Evolutionary conservation across 1,140 invertebrate genomes (phyloP).

Genomic region (Drosophila kikkawai): DNA sequence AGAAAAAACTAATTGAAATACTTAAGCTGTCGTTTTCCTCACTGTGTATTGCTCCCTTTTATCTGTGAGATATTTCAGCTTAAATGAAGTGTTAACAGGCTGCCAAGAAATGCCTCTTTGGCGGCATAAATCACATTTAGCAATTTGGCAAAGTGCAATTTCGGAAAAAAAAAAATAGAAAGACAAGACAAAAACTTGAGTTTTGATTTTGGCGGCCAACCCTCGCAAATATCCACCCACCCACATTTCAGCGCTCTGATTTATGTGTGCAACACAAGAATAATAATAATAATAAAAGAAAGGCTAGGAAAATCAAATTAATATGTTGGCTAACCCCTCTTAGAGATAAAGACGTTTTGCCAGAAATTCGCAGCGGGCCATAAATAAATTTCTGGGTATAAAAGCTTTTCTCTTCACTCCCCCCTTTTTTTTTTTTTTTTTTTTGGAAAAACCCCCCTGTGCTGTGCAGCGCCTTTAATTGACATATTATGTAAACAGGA

Average conservation of each 20-base stretch:
- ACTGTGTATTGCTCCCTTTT: slow-evolving; percentile 15
- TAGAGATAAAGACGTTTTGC: slow-evolving; percentile 16
- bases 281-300: slow-evolving; percentile 10
- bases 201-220: slow-evolving; percentile 39
- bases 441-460: slow-evolving; percentile 2
- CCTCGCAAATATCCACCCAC: slow-evolving; percentile 12
- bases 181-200: slow-evolving; percentile 11
- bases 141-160: slow-evolving; percentile 74
- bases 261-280: slow-evolving; percentile 57
- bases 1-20: slow-evolving; percentile 38
- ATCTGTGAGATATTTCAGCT: slow-evolving; percentile 44
- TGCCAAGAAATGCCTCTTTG: slow-evolving; percentile 41
- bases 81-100: slow-evolving; percentile 73
- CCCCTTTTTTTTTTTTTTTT: no score
- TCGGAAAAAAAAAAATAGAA: background rate
- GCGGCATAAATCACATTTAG: slow-evolving; percentile 68
- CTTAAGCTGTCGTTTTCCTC: slow-evolving; percentile 6
- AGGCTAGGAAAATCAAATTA: slow-evolving; percentile 44
- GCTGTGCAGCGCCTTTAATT: slow-evolving; percentile 55
- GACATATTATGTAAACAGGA: slow-evolving; percentile 80
- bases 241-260: slow-evolving; percentile 49
- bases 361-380: slow-evolving; percentile 46
- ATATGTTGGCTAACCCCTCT: slow-evolving; percentile 40
- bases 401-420: slow-evolving; percentile 27
- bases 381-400: slow-evolving; percentile 33